These are phyloP conservation scores for Calephelis virginiensis DNA, from an alignment of 1,140 invertebrate species.

Conservation along the genomic window DNA sequence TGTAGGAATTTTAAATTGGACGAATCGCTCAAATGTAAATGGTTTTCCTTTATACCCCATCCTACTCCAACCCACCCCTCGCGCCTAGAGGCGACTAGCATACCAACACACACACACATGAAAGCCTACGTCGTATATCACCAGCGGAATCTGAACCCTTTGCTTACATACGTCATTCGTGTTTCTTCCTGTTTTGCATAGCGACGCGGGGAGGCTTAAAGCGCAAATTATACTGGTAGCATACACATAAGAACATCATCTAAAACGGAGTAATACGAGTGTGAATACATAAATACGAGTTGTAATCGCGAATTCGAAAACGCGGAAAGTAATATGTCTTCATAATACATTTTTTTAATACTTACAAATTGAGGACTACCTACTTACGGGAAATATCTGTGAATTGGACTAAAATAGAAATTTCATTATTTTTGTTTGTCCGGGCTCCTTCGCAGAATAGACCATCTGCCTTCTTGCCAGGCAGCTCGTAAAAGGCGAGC, in stretches of 20 bases:
- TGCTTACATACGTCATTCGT: slow-evolving; percentile 61
- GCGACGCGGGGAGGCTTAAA: slow-evolving; percentile 33
- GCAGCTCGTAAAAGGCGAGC: too few species aligned
- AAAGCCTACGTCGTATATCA: slow-evolving; percentile 65
- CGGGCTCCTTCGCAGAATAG: too few species aligned
- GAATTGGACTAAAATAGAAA: too few species aligned
- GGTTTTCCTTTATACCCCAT: slow-evolving; percentile 80
- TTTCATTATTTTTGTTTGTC: too few species aligned
- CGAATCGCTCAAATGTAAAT: slow-evolving; percentile 80
- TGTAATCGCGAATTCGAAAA: slow-evolving; percentile 74
- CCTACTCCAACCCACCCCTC: slow-evolving; percentile 68
- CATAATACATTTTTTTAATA: slow-evolving; percentile 42
- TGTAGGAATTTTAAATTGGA: slow-evolving; percentile 80
- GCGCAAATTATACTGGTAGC: slow-evolving; percentile 53
- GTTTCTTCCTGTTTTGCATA: slow-evolving; percentile 54
- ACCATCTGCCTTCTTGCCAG: too few species aligned
- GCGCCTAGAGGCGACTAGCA: slow-evolving; percentile 74
- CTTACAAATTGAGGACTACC: neutral
- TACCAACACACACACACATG: slow-evolving; percentile 72
- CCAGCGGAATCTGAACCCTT: slow-evolving; percentile 55
- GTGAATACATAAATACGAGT: slow-evolving; percentile 76
- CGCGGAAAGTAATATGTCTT: slow-evolving; percentile 77
- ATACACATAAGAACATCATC: slow-evolving; percentile 65
- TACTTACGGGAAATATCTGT: too few species aligned
- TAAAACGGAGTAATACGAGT: slow-evolving; percentile 72